A percentile compares a stretch with the other conserved stretches of the same genome.
phyloP scores from a whole-genome alignment of 2,888 invertebrate species.

The Pachliopta kotzebuea region DNA sequence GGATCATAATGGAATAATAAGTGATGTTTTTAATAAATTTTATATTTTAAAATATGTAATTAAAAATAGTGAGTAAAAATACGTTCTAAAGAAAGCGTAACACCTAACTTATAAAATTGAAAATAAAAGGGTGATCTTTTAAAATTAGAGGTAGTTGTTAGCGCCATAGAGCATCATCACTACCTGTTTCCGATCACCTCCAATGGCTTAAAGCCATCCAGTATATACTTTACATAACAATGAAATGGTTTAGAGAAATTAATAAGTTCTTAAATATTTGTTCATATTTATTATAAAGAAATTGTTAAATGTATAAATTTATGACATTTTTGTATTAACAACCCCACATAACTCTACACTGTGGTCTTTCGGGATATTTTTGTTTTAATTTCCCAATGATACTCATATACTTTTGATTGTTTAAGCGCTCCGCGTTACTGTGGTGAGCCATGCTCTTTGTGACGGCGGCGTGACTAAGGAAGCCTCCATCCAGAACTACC shows the following conservation, averaged over 20 bases:
- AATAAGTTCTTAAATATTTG: not conserved
- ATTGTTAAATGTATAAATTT: not conserved
- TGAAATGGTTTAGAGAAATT: no score
- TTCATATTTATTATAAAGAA: not conserved
- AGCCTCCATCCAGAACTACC: conserved; percentile 86
- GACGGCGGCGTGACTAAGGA: conserved; percentile 83
- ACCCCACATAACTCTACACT: conserved; percentile 60
- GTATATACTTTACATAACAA: not conserved
- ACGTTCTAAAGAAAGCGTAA: no score
- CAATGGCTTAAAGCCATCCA: not conserved
- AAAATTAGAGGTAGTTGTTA: no score
- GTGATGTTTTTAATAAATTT: no score
- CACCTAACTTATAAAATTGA: no score
- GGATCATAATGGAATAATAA: no score
- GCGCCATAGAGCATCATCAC: no score
- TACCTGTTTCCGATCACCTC: no score
- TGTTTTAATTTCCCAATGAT: conserved; percentile 68
- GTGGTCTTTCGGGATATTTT: conserved; percentile 69
- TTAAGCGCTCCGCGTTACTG: conserved; percentile 53
- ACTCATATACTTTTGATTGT: conserved; percentile 68
- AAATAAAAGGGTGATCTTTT: no score
- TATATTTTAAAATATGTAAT: no score
- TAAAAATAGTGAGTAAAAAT: no score
- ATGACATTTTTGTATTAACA: conserved; percentile 17
- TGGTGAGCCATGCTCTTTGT: conserved; percentile 52